Evolutionary conservation across 2,888 invertebrate genomes (phyloP).

Genomic region (Melanargia galathea): DNA sequence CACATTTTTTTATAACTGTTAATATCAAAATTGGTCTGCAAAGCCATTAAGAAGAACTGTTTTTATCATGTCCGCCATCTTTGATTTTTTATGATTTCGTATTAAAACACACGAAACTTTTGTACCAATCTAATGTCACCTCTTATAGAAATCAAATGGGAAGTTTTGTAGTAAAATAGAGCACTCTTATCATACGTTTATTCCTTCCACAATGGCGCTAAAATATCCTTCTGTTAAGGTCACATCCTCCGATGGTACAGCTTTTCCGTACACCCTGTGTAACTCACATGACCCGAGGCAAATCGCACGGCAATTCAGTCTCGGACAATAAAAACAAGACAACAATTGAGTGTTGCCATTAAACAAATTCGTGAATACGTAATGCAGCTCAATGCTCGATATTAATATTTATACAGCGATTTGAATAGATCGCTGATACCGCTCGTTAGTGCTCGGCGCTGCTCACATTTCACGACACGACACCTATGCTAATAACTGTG

Average conservation of each 20-base stretch:
- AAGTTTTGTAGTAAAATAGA: too few species aligned
- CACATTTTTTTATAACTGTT: not conserved
- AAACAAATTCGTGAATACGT: slow-evolving; percentile 77
- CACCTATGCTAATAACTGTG: not conserved
- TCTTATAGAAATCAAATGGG: too few species aligned
- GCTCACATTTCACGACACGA: slow-evolving; percentile 36
- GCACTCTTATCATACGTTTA: too few species aligned
- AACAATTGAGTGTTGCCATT: slow-evolving; percentile 68
- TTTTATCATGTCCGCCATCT: too few species aligned
- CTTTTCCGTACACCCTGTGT: slow-evolving; percentile 59
- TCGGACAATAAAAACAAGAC: slow-evolving; percentile 68
- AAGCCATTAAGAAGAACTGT: too few species aligned
- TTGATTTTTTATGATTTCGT: too few species aligned
- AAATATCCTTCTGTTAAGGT: too few species aligned
- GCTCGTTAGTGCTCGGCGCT: slow-evolving; percentile 46
- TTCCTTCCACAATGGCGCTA: too few species aligned
- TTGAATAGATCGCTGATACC: slow-evolving; percentile 77
- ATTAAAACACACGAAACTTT: not conserved
- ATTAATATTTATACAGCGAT: slow-evolving; percentile 76
- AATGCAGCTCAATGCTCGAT: slow-evolving; percentile 62
- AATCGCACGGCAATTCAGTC: slow-evolving; percentile 50
- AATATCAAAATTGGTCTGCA: not conserved
- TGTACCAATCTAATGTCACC: too few species aligned
- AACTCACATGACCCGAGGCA: slow-evolving; percentile 64
- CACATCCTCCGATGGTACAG: not conserved